Conservation (phyloP, 2,113 vertebrate genomes). For the Atrichornis clamosus region DNA sequence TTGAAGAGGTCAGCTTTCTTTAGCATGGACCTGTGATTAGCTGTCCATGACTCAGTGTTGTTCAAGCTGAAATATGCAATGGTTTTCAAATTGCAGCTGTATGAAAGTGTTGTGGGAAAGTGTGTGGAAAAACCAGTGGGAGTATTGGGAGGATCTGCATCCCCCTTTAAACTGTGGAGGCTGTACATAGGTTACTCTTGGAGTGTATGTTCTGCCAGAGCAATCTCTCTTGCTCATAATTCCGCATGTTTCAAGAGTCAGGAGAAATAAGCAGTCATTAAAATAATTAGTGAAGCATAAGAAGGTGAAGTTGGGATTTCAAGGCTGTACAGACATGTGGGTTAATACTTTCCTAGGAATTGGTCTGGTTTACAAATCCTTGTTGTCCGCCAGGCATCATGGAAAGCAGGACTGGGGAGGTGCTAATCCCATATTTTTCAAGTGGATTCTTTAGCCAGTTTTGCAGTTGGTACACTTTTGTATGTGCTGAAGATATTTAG, state of each 20-base stretch:
- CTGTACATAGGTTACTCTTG: background rate
- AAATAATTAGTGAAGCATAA: background rate
- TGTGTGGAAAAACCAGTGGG: background rate
- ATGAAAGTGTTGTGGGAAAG: background rate
- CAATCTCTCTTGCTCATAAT: background rate
- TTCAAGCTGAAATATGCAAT: background rate
- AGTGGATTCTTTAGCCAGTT: background rate
- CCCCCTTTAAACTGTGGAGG: background rate
- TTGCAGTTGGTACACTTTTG: background rate
- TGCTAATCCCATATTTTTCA: background rate
- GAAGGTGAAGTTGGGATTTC: background rate
- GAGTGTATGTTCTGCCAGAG: background rate
- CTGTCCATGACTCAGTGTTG: background rate
- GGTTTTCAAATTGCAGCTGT: background rate
- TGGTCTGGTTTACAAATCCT: background rate
- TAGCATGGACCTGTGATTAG: background rate
- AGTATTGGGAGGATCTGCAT: background rate
- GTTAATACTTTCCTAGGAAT: background rate
- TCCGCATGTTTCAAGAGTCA: background rate
- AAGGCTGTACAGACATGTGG: accelerated
- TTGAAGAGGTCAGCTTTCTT: background rate
- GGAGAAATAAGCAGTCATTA: background rate
- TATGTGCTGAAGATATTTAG: background rate
- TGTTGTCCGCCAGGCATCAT: accelerated
- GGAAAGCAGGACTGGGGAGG: background rate